phyloP scores from a whole-genome alignment of 2,888 invertebrate genomes.

The Liodrosophila aerea region DNA sequence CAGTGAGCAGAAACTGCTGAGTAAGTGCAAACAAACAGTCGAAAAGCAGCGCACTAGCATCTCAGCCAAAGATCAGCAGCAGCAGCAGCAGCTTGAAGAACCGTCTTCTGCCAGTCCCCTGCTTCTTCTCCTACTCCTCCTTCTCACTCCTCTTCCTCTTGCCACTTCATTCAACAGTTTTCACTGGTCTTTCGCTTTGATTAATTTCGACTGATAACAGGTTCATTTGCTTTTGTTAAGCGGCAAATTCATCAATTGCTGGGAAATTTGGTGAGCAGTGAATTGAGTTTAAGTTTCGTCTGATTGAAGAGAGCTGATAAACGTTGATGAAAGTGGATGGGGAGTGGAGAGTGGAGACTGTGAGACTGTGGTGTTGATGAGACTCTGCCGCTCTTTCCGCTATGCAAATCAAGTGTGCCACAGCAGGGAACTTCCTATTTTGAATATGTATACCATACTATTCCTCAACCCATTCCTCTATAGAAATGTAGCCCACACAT shows the following conservation, averaged over 20 bases:
- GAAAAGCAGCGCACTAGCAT: slow-evolving; percentile 28
- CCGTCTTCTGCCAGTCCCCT: background rate
- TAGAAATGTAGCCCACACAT: background rate
- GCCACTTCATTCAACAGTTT: background rate
- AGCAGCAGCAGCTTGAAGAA: background rate
- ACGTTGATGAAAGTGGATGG: too few relatives aligned
- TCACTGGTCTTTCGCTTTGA: slow-evolving; percentile 44
- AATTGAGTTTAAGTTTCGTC: background rate
- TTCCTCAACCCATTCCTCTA: background rate
- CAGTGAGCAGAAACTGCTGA: slow-evolving; percentile 65
- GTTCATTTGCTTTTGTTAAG: slow-evolving; percentile 77
- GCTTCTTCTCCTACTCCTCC: background rate
- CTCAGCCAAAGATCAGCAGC: background rate
- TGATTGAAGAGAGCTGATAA: slow-evolving; percentile 68
- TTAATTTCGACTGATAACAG: slow-evolving; percentile 78
- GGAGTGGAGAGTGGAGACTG: background rate
- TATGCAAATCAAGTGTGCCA: slow-evolving; percentile 58
- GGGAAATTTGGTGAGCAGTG: slow-evolving; percentile 6
- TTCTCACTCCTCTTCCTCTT: background rate
- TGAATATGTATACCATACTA: slow-evolving; percentile 1
- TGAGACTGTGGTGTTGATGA: background rate
- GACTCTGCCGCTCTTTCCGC: slow-evolving; percentile 40
- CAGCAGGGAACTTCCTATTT: slow-evolving; percentile 50
- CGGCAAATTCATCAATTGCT: slow-evolving; percentile 62
- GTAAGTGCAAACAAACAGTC: slow-evolving; percentile 67